These are phyloP conservation scores for Spilosoma lubricipeda DNA, from an alignment of 2,888 invertebrate genomes.

Conservation along the genomic window DNA sequence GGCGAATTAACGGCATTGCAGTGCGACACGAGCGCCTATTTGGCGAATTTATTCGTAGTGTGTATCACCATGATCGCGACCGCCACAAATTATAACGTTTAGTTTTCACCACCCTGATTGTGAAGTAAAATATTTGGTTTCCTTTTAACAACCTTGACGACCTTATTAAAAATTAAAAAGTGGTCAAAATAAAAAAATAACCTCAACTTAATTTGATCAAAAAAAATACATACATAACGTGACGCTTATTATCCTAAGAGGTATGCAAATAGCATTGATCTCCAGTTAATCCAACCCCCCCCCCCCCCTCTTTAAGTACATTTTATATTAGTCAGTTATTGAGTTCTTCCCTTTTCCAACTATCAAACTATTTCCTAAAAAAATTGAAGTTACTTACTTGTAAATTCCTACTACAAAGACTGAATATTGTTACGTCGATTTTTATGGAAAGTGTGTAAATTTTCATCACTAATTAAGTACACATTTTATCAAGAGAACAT, in stretches of 20 bases:
- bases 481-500: not conserved
- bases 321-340: no score
- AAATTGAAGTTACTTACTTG: not conserved
- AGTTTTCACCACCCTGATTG: conserved; percentile 16
- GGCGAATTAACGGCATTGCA: conserved; percentile 80
- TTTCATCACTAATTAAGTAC: not conserved
- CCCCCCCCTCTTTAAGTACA: no score
- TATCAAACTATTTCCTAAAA: not conserved
- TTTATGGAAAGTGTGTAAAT: not conserved
- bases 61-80: conserved; percentile 33
- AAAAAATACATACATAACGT: no score
- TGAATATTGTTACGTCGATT: not conserved
- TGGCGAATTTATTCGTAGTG: conserved; percentile 71
- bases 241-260: no score
- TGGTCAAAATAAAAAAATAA: no score
- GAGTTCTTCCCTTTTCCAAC: not conserved
- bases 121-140: not conserved
- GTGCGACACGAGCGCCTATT: conserved; percentile 64
- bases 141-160: not conserved
- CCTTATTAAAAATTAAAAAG: not conserved
- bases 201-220: no score
- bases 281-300: no score
- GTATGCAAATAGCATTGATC: no score
- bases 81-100: conserved; percentile 44
- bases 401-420: not conserved